phyloP scores from a whole-genome alignment of 1,140 invertebrate species.

The Drosophila pachea region DNA sequence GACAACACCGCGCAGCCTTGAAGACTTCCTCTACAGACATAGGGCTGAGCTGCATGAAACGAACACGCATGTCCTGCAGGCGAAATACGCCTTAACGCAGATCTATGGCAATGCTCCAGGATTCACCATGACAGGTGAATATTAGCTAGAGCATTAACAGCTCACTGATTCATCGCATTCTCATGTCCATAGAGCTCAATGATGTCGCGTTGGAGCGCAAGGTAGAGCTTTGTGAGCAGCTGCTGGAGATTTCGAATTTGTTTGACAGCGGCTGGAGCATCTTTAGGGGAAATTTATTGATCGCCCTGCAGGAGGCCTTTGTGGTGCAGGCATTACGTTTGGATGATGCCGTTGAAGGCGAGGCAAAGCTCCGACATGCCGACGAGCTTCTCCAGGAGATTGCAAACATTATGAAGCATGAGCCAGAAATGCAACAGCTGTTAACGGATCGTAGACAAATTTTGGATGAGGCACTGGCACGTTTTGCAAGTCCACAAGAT shows the following conservation, averaged over 20 bases:
- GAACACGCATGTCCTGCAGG: conserved; percentile 84
- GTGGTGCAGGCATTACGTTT: conserved; percentile 80
- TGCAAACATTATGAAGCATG: conserved; percentile 58
- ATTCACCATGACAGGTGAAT: conserved; percentile 80
- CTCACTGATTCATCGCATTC: too few relatives aligned
- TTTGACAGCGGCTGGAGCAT: conserved; percentile 83
- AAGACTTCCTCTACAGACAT: conserved; percentile 83
- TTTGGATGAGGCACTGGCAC: conserved; percentile 39
- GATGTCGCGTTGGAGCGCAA: conserved; percentile 82
- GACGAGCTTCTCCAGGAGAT: conserved; percentile 46
- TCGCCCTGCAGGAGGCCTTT: conserved; percentile 83
- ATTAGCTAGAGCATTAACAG: background rate
- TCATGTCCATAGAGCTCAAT: conserved; percentile 80
- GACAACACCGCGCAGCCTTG: conserved; percentile 80
- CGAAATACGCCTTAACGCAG: conserved; percentile 84
- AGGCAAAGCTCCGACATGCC: conserved; percentile 43
- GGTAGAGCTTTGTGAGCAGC: conserved; percentile 83
- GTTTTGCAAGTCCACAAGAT: conserved; percentile 15
- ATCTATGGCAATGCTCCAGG: conserved; percentile 83
- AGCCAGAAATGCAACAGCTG: conserved; percentile 55
- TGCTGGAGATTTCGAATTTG: conserved; percentile 82
- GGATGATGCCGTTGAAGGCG: conserved; percentile 31
- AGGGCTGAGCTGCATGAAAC: conserved; percentile 82
- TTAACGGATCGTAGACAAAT: conserved; percentile 40
- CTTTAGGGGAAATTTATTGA: conserved; percentile 82